Evolutionary conservation across 2,113 vertebrate species (phyloP).

Genomic region (Typhlomys cinereus): DNA sequence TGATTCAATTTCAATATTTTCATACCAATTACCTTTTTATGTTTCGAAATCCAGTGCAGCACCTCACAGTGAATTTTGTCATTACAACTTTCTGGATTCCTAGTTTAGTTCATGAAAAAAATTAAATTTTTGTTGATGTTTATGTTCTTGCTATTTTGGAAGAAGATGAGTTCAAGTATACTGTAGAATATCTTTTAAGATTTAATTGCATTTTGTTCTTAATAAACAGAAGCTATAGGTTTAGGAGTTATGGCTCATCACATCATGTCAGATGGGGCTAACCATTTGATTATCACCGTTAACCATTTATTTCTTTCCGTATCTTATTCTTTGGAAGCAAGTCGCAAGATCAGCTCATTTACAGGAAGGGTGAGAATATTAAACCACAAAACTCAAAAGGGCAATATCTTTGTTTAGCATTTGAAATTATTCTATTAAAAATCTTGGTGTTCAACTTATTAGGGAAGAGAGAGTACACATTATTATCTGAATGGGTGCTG

Average conservation of each 20-base stretch:
- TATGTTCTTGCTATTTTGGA: not conserved
- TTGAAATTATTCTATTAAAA: slow-evolving; percentile 22
- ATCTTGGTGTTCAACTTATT: not conserved
- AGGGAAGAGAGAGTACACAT: slow-evolving; percentile 11
- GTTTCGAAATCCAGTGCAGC: not conserved
- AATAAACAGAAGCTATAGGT: not conserved
- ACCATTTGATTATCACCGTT: not conserved
- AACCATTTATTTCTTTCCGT: not conserved
- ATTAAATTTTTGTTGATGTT: not conserved
- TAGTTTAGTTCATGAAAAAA: not conserved
- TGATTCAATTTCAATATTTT: slow-evolving; percentile 3
- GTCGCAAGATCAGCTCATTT: not conserved
- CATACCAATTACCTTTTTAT: not conserved
- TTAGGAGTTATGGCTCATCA: not conserved
- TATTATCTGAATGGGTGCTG: not conserved
- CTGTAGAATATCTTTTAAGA: not conserved
- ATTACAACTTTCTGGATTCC: not conserved
- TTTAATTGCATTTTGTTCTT: not conserved
- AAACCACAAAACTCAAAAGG: not conserved
- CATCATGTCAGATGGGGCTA: not conserved
- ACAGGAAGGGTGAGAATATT: not conserved
- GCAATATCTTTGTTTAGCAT: not conserved
- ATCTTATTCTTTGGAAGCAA: not conserved
- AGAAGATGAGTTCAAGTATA: not conserved
- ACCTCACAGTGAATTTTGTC: not conserved